Conservation (phyloP, 2,888 invertebrate genomes). For the Drosophila putrida region DNA sequence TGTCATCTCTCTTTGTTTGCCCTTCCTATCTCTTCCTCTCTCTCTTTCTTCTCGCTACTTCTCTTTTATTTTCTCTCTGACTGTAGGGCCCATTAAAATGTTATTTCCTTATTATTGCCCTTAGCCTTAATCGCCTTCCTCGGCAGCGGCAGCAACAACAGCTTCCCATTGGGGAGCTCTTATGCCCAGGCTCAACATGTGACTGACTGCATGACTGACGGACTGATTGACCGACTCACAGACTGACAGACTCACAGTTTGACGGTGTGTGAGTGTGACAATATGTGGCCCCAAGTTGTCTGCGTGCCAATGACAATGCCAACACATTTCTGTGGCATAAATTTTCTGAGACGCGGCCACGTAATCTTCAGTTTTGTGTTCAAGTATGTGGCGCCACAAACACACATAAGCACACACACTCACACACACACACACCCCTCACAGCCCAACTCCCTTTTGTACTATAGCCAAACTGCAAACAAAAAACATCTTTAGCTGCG, state of each 20-base stretch:
- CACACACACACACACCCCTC: not conserved
- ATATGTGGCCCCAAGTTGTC: slow-evolving; percentile 28
- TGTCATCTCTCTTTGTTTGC: slow-evolving; percentile 31
- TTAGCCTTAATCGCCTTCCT: slow-evolving; percentile 73
- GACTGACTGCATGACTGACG: slow-evolving; percentile 23
- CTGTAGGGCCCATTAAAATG: slow-evolving; percentile 71
- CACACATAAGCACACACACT: slow-evolving; percentile 13
- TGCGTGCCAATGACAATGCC: slow-evolving; percentile 70
- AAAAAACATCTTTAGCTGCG: slow-evolving; percentile 27
- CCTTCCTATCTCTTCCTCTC: slow-evolving; percentile 1
- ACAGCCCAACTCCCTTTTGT: not conserved
- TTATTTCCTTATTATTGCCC: slow-evolving; percentile 82
- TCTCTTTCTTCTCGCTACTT: slow-evolving; percentile 4
- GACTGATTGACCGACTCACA: slow-evolving; percentile 12
- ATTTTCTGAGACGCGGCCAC: slow-evolving; percentile 56
- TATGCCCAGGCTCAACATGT: slow-evolving; percentile 42
- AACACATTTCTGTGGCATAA: slow-evolving; percentile 60
- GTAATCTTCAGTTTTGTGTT: slow-evolving; percentile 43
- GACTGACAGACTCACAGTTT: slow-evolving; percentile 24
- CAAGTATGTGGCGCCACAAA: slow-evolving; percentile 45
- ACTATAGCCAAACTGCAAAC: slow-evolving; percentile 36
- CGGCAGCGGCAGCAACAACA: slow-evolving; percentile 36
- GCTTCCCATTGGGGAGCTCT: slow-evolving; percentile 35
- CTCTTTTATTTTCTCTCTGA: slow-evolving; percentile 32
- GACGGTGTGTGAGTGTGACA: slow-evolving; percentile 11